These are phyloP conservation scores for Congeria kusceri DNA, from an alignment of 2,888 invertebrate genomes.

Conservation along the genomic window DNA sequence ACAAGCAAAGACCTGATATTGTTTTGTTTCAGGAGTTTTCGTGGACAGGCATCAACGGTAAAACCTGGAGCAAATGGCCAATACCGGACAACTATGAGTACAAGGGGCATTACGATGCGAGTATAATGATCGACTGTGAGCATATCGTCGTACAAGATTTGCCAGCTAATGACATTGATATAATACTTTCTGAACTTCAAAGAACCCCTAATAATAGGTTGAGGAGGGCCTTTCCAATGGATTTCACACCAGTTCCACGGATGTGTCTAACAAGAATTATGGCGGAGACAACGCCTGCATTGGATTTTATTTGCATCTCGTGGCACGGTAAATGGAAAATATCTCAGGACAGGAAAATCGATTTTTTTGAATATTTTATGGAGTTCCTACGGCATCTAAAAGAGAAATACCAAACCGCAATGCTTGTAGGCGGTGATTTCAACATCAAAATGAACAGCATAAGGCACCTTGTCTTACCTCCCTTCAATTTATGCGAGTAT, in stretches of 20 bases:
- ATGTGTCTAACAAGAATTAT: conserved; percentile 35
- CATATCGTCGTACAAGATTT: too few species aligned
- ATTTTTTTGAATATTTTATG: conserved; percentile 46
- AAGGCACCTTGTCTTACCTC: conserved; percentile 26
- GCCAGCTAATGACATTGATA: conserved; percentile 8
- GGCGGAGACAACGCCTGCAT: conserved; percentile 15
- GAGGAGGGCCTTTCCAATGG: conserved; percentile 26
- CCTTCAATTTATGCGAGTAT: conserved; percentile 53
- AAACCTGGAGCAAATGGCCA: conserved; percentile 33
- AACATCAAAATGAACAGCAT: conserved; percentile 44
- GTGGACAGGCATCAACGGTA: too few species aligned
- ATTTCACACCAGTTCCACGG: conserved; percentile 51
- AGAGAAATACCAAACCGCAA: conserved; percentile 38
- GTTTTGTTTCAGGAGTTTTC: too few species aligned
- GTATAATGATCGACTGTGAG: too few species aligned
- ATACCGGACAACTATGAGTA: conserved; percentile 39
- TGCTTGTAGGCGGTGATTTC: conserved; percentile 53
- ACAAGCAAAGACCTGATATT: neutral
- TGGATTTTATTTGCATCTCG: conserved; percentile 54
- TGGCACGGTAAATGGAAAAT: conserved; percentile 48
- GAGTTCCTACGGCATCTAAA: conserved; percentile 45
- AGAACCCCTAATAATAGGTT: conserved; percentile 38
- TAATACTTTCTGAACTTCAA: conserved; percentile 31
- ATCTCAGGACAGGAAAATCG: conserved; percentile 21
- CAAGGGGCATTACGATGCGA: conserved; percentile 19